Percentiles rank a stretch among this genome's conserved stretches.
Conservation (phyloP, 2,113 vertebrate genomes). For the Meleagris gallopavo region DNA sequence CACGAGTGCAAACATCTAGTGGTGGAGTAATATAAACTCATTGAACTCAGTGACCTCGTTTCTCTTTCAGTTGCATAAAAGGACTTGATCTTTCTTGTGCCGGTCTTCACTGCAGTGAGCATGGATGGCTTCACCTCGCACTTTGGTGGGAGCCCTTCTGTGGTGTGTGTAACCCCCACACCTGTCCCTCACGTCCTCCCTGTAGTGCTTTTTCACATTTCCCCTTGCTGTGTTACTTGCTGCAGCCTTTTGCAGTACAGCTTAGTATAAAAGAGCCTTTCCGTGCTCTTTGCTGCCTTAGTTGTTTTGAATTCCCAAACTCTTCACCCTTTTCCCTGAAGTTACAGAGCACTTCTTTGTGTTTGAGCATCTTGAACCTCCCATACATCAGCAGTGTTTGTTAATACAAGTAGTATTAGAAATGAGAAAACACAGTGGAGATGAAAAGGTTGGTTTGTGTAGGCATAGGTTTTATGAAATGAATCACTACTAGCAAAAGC, state of each 20-base stretch:
- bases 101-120: not conserved
- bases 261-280: not conserved
- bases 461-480: not conserved
- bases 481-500: not conserved
- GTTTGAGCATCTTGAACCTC: not conserved
- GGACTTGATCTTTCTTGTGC: slow-evolving; percentile 45
- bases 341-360: not conserved
- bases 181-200: not conserved
- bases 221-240: not conserved
- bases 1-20: not conserved
- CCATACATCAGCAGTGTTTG: not conserved
- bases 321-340: not conserved
- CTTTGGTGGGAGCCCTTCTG: not conserved
- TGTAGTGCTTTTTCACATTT: not conserved
- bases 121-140: not conserved
- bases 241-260: not conserved
- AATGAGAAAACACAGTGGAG: not conserved
- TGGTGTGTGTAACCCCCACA: not conserved
- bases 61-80: slow-evolving; percentile 52
- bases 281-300: not conserved
- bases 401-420: not conserved
- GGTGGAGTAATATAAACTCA: slow-evolving; percentile 16
- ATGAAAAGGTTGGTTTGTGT: not conserved
- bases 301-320: not conserved
- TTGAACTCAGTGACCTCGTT: slow-evolving; percentile 26